Conservation (phyloP, 2,797 vertebrate genomes). For the Mycteria americana region DNA sequence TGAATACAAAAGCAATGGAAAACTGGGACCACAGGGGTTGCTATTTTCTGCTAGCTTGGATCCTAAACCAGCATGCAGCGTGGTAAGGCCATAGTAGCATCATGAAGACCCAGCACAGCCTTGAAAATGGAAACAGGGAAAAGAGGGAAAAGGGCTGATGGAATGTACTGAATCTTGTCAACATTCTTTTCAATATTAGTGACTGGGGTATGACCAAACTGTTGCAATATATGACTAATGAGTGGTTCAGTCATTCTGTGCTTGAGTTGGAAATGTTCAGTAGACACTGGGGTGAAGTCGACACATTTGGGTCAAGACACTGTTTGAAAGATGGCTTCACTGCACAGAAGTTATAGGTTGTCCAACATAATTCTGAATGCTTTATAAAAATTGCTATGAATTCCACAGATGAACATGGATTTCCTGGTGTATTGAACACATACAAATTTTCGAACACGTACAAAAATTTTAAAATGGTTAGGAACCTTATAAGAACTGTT, state of each 20-base stretch:
- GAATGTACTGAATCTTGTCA: neutral
- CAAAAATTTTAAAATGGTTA: neutral
- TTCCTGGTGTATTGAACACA: neutral
- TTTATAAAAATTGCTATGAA: neutral
- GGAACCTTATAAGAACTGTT: neutral
- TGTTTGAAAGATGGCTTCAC: neutral
- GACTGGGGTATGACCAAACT: neutral
- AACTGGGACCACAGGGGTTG: neutral
- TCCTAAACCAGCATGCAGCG: neutral
- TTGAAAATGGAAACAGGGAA: neutral
- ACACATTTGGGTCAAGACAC: neutral
- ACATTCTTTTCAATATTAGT: neutral
- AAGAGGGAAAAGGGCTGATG: neutral
- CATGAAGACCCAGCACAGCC: neutral
- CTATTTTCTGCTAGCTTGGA: neutral
- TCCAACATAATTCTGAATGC: neutral
- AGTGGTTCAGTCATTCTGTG: neutral
- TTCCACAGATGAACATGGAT: neutral
- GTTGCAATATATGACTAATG: neutral
- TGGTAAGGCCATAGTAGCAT: neutral
- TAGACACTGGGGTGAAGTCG: rapidly evolving
- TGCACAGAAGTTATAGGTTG: neutral
- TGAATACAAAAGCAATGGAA: neutral
- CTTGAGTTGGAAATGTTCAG: neutral
- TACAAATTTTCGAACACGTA: neutral